Evolutionary conservation across 2,113 vertebrate species (phyloP), one percentile per base, ranked within the genome.

Genomic region (Mirza zaza): DNA sequence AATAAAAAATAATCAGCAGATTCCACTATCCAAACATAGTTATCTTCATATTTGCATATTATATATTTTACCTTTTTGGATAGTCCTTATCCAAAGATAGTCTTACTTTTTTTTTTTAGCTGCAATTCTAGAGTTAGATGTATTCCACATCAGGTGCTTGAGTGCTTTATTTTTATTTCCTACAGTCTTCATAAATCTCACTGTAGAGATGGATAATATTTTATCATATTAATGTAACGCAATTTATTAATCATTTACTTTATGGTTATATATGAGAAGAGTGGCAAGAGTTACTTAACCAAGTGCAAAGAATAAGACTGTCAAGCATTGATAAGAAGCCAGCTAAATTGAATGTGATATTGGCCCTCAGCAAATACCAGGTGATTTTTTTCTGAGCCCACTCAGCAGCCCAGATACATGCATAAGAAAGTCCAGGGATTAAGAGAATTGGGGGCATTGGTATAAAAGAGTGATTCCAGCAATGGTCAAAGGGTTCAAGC

Each of bases 1-100:
- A 82, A 92, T 95, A 57, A 91, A 93, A 95, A 70, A n/a, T 32
- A 95, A 93, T 88, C 42, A 73, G 29, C n/a, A 87, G 17, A 63
- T 70, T 95, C 21, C 12, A 90, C 52, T 14, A 75, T 2, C 36
- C 15, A 96, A 79, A 29, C 36, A 96, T 12, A 82, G 89, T 57
- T 57, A 81, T 32, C 25, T 92, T 59, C 11, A 55, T 50, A 73
- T 93, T 76, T 95, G 27, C 61, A 59, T 89, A 89, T 57, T 81
- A 70, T 6, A 76, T 6, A 45, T 63, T 91, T 59, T 34, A 20
- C 17, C 17, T 61, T 80, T 65, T 17, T 29, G 14, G 42, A 25
- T 32, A 90, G 17, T 32, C 25, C 32, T 85, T 68, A 75, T 81
- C 18, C 57, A 79, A 70, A 84, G 23, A 88, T 8, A 48, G 5